Evolutionary conservation across 2,888 invertebrate genomes (phyloP), one percentile per base, ranked within the genome.

Genomic region (Pseudoips prasinana): DNA sequence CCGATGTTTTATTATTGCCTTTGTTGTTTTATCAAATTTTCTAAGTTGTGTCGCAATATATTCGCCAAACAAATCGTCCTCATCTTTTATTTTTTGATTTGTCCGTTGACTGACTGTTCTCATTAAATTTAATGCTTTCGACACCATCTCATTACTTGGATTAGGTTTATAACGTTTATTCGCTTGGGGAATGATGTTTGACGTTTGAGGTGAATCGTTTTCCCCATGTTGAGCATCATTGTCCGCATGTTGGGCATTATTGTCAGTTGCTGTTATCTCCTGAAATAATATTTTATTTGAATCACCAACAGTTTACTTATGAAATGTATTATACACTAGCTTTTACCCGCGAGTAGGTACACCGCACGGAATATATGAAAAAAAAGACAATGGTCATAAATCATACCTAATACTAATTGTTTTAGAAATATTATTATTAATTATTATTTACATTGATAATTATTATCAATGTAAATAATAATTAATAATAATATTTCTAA

Each of bases 131-230:
- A 28, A 28, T 28, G 28, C 28, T 28, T 28, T 20, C 28, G 39
- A 34, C 10, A 39, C 24, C 39, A 39, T 30, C 27, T 39, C 39
- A 30, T 33, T 30, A 24, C 17, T 39, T 34, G 20, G 34, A 34
- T 39, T 39, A 17, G 11, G 14, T 42, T 28, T 42, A 25, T 14
- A 23, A 42, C 33, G 39, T 34, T 39, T 39, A 34, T 22, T 39
- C 17, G 20, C 20, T 20, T 20, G 36, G 26, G 22, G 11, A 36
- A 30, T 31, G 26, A 30, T 26, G 22, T 28, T 18, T 29, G 23
- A 23, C 20, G 20, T 20, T 20, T 20, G 20, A 20, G 20, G 20
- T 20, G 20, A 33, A 39, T 33, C 29, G 23, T 33, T 33, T 33
- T 33, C 25, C 29, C 19, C 22, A 19, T 22, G 27, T 32, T 37